Evolutionary conservation across 2,888 invertebrate species (phyloP).

Genomic region (Thera britannica): DNA sequence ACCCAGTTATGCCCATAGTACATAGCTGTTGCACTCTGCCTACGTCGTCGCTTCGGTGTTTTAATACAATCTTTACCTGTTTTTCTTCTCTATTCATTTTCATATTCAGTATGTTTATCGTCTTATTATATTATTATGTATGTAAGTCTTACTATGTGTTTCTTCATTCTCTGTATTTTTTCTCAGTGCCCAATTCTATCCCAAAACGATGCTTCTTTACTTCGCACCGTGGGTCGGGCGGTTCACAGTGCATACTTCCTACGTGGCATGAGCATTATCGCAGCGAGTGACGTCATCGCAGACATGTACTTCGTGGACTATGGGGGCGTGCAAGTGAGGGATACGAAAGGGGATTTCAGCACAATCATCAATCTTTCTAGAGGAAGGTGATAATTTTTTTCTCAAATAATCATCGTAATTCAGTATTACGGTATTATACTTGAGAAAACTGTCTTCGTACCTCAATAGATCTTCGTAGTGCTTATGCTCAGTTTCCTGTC

Average conservation of each 20-base stretch:
- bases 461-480: no score
- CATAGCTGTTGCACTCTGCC: not conserved
- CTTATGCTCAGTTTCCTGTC: not conserved
- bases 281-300: constrained; percentile 60
- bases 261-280: constrained; percentile 57
- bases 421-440: no score
- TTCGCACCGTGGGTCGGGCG: constrained; percentile 68
- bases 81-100: no score
- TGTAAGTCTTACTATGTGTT: no score
- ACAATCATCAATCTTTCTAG: constrained; percentile 47
- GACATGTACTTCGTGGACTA: constrained; percentile 67
- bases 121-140: no score
- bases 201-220: constrained; percentile 60
- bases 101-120: no score
- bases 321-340: constrained; percentile 56
- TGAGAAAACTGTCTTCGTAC: no score
- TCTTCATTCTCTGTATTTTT: not conserved
- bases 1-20: not conserved
- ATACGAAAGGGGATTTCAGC: constrained; percentile 28
- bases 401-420: no score
- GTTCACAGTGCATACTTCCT: constrained; percentile 66
- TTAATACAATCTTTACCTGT: no score
- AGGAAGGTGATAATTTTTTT: constrained; percentile 56
- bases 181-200: constrained; percentile 67
- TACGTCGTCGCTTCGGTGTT: no score